Percentiles rank a stretch among this genome's conserved stretches.
Conservation (phyloP, 1,140 invertebrate species). For the Dendroctonus valens region DNA sequence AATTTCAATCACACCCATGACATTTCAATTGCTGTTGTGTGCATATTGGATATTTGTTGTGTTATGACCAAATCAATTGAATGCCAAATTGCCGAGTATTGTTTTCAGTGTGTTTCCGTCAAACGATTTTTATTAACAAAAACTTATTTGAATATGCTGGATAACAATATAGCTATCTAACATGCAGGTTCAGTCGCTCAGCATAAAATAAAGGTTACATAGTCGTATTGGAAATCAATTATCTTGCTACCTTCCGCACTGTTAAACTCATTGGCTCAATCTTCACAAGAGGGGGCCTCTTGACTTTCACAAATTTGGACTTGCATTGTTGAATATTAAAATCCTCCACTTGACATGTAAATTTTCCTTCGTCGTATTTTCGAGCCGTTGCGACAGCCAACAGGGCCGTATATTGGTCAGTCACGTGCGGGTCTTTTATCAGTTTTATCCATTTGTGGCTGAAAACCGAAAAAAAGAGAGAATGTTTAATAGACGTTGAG, state of each 20-base stretch:
- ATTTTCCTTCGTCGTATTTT: conserved; percentile 66
- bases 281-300: conserved; percentile 65
- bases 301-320: conserved; percentile 64
- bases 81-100: too few relatives aligned
- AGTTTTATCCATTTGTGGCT: conserved; percentile 61
- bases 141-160: too few relatives aligned
- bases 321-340: conserved; percentile 72
- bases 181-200: too few relatives aligned
- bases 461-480: conserved; percentile 28
- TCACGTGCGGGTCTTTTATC: conserved; percentile 48
- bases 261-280: conserved; percentile 72
- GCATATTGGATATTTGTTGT: too few relatives aligned
- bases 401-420: conserved; percentile 66
- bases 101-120: too few relatives aligned
- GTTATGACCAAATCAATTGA: too few relatives aligned
- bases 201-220: too few relatives aligned
- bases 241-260: conserved; percentile 61
- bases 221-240: too few relatives aligned
- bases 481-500: conserved; percentile 25
- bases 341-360: conserved; percentile 72
- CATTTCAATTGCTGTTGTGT: too few relatives aligned
- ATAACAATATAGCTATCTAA: too few relatives aligned
- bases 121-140: too few relatives aligned
- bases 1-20: too few relatives aligned
- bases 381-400: conserved; percentile 67